Evolutionary conservation across 2,797 vertebrate genomes (phyloP).

Genomic region (Dendrocincla tyrannina): DNA sequence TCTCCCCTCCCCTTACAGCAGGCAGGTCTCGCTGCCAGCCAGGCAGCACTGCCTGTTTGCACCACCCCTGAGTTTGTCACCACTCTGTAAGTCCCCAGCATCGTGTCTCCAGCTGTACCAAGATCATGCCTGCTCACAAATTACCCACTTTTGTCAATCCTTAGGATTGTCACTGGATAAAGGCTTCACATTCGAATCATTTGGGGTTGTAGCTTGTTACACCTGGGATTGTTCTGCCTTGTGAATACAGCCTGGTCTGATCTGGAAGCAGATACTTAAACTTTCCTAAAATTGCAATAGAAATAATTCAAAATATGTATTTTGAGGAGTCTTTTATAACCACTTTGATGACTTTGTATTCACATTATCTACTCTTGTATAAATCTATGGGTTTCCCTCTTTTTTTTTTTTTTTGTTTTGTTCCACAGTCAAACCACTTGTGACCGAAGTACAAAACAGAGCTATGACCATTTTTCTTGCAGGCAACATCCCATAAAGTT

Average conservation of each 20-base stretch:
- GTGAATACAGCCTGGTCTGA: neutral
- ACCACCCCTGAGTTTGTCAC: neutral
- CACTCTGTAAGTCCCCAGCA: neutral
- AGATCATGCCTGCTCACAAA: neutral
- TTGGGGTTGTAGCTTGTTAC: neutral
- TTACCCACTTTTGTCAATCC: neutral
- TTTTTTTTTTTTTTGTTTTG: neutral
- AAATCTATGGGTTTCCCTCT: neutral
- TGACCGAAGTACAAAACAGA: neutral
- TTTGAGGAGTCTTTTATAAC: neutral
- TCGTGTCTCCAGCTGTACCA: fast-evolving
- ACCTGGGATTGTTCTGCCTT: neutral
- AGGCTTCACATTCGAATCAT: neutral
- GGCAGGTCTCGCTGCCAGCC: neutral
- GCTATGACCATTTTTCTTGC: neutral
- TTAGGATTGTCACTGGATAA: neutral
- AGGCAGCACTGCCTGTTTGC: neutral
- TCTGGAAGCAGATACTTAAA: neutral
- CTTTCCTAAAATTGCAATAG: neutral
- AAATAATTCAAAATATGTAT: neutral
- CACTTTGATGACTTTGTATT: neutral
- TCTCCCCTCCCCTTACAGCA: neutral
- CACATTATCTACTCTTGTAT: neutral
- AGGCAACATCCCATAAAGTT: constrained; percentile 18
- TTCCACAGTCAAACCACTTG: neutral